Base-by-base conservation (phyloP, 2,797 vertebrate genomes). In the Valencia hispanica region DNA sequence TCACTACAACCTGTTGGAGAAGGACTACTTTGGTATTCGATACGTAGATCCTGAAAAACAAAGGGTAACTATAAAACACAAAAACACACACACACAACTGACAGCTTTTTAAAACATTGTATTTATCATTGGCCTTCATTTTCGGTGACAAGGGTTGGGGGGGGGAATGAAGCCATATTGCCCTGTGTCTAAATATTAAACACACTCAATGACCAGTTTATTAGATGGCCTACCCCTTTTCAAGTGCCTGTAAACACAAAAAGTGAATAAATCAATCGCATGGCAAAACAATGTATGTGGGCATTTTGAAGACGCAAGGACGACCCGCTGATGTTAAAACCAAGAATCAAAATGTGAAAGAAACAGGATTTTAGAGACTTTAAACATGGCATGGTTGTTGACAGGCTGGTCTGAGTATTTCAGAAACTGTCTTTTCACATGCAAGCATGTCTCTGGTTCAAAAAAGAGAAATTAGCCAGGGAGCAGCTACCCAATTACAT, bases 31-130 rank as follows among this genome's bases (percentile, higher is more conserved):
- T 86, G 98, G 98, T 71, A 97, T 99, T 93, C 96, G 98, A 92
- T 99, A 97, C 70, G 98, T 99, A 93, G 98, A 99, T 79, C 96
- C 97, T 12, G 98, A 98, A 87, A 99, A 98, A 89, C 98, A 99
- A 89, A 96, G 98, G 97, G 98, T 99, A 93, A 90, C 20, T 77
- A 68, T 80, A 39, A 78, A 79, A 30, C 6, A 55, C 34, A 48
- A 32, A 12, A 20, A 15, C 41, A 74, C 59, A 25, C 48, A 32
- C 14, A 50, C 3, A 50, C 1, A 57, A 57, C 11, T 12, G 14
- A 4, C n/a, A 30, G n/a, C 8, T 11, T 53, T 53, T 43, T 15
- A 5, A 11, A 12, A n/a, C 14, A 18, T 68, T 43, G 43, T 15
- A 27, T 27, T 27, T 3, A 22, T 57, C 43, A 30, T 27, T 68